These are phyloP conservation scores for Dascyllus trimaculatus DNA, from an alignment of 2,113 vertebrate species.

Conservation along the genomic window DNA sequence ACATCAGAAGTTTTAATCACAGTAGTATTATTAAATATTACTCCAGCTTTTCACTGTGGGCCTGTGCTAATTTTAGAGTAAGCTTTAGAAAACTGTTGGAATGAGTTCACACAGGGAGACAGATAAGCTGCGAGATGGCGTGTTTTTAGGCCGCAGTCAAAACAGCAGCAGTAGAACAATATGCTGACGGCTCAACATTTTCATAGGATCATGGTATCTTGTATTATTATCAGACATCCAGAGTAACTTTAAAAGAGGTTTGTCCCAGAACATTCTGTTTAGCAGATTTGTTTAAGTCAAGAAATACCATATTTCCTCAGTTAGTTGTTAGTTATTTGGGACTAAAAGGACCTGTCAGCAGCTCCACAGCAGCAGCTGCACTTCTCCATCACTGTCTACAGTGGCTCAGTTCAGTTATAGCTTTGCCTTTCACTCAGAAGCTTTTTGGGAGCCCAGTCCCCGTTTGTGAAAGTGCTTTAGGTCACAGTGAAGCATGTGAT, in stretches of 20 bases:
- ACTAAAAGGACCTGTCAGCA: constrained; percentile 9
- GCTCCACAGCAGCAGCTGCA: constrained; percentile 13
- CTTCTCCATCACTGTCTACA: constrained; percentile 1
- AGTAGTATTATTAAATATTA: constrained; percentile 74
- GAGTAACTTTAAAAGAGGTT: not conserved
- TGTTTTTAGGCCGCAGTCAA: constrained; percentile 21
- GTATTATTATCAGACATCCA: not conserved
- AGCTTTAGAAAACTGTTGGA: constrained; percentile 65
- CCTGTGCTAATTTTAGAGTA: constrained; percentile 72
- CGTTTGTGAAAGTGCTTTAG: not conserved
- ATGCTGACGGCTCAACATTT: not conserved
- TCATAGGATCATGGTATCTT: not conserved
- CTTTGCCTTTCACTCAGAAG: not conserved
- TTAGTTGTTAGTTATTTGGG: not conserved
- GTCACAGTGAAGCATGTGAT: not conserved
- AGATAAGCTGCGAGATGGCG: constrained; percentile 35
- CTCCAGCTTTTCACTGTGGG: constrained; percentile 52
- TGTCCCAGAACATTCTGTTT: not conserved
- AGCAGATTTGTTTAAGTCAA: not conserved
- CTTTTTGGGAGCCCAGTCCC: not conserved
- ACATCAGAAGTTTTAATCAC: constrained; percentile 75
- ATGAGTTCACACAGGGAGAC: constrained; percentile 43
- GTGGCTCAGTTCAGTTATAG: not conserved
- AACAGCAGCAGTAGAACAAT: not conserved
- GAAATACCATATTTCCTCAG: not conserved